Evolutionary conservation across 2,797 vertebrate genomes (phyloP), one percentile per base, ranked within the genome.

Genomic region (Melanotaenia pygmaea): DNA sequence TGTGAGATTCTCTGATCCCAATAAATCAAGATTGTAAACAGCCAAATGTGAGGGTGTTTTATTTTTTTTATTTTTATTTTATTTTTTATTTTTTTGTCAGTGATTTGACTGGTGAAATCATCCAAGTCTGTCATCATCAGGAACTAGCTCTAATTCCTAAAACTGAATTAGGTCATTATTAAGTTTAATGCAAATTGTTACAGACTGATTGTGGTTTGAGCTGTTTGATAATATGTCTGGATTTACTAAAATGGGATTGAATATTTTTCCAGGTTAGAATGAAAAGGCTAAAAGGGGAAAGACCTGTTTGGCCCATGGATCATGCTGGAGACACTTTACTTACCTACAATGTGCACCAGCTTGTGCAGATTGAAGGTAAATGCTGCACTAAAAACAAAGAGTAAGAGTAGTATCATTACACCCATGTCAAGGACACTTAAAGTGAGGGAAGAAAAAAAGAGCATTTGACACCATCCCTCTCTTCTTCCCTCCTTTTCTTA

Each of bases 381-480:
- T 43, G 88, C 68, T 13, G 58, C 32, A n/a, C 79, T 80, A 79
- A 86, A 88, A 85, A 86, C 38, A 65, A 82, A 79, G 81, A 75
- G 86, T 80, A 84, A 84, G 85, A 87, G 76, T 76, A 43, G 84
- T 87, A 84, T 90, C 89, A 84, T 88, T 91, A 87, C 90, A 83
- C 77, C 34, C 45, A 76, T 76, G 86, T 92, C 84, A 91, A 83
- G 82, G 88, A 85, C 74, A 70, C 77, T 90, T 91, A 91, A 85
- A 70, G 82, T 84, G 82, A 85, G 83, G 80, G 76, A 28, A 50
- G 71, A 84, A 86, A 86, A 87, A 84, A 86, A 80, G 62, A 72
- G 87, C 86, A 93, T 79, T 37, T 73, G 89, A 94, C 89, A 94
- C 92, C 90, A 68, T 76, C 79, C 61, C 74, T 77, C 87, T 85